These are phyloP conservation scores for Agelas oroides DNA, from an alignment of 37 sponge, comb jelly and placozoan species.

Conservation along the genomic window DNA sequence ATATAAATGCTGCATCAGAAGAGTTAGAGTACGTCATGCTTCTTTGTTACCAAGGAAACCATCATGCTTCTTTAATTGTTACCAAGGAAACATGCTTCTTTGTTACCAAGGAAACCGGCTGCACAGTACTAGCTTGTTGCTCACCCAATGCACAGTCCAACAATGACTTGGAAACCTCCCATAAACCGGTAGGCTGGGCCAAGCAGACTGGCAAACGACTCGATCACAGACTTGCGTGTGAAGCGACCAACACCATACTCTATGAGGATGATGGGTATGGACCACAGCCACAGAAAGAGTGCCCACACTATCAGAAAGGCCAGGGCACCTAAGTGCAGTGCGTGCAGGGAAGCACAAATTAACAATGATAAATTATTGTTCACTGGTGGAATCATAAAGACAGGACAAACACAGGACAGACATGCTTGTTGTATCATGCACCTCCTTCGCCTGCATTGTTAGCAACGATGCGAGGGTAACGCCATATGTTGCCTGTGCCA, in stretches of 20 bases:
- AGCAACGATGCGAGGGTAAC: conserved; percentile 87
- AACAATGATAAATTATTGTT: too few species aligned
- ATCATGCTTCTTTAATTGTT: too few species aligned
- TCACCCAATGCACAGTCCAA: conserved; percentile 70
- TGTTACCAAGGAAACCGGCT: too few species aligned
- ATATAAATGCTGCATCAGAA: too few species aligned
- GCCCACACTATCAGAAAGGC: conserved; percentile 86
- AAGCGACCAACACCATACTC: conserved; percentile 85
- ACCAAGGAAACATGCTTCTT: too few species aligned
- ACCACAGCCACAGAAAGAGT: conserved; percentile 83
- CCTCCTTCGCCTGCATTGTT: conserved; percentile 79
- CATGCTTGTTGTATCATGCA: background rate
- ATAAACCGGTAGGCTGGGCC: conserved; percentile 81
- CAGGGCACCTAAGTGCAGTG: conserved; percentile 69
- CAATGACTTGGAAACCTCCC: conserved; percentile 71
- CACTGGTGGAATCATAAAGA: too few species aligned
- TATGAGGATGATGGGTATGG: conserved; percentile 81
- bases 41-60: too few species aligned
- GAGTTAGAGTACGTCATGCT: too few species aligned
- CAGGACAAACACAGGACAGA: too few species aligned
- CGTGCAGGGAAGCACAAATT: background rate
- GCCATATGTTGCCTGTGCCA: conserved; percentile 92
- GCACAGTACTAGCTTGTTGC: too few species aligned
- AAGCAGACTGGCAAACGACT: conserved; percentile 59
- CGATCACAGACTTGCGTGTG: conserved; percentile 71